phyloP scores from a whole-genome alignment of 2,888 invertebrate genomes.

The Ennomos fuscantarius region DNA sequence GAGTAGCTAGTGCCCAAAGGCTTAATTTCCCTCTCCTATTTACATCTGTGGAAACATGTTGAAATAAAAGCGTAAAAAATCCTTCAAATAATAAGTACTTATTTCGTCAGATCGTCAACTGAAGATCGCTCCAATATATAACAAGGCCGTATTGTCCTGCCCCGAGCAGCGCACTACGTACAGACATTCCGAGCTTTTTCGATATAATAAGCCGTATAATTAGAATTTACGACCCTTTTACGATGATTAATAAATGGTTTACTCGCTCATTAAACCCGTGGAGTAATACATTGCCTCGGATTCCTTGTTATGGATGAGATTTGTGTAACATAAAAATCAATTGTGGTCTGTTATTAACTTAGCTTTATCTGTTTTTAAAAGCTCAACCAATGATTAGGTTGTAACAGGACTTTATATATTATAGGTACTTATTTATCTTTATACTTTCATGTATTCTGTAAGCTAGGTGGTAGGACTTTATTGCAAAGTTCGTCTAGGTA shows the following conservation, averaged over 20 bases:
- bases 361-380: slow-evolving; percentile 11
- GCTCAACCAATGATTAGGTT: too few relatives aligned
- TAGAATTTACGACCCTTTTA: slow-evolving; percentile 77
- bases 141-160: slow-evolving; percentile 69
- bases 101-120: slow-evolving; percentile 29
- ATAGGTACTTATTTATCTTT: too few relatives aligned
- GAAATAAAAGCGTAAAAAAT: neutral
- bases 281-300: slow-evolving; percentile 59
- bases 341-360: slow-evolving; percentile 5
- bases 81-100: slow-evolving; percentile 2
- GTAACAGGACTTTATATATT: too few relatives aligned
- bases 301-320: slow-evolving; percentile 57
- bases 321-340: slow-evolving; percentile 39
- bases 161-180: slow-evolving; percentile 55
- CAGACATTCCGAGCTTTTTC: slow-evolving; percentile 57
- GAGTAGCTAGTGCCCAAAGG: too few relatives aligned
- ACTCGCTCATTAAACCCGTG: slow-evolving; percentile 59
- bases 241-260: slow-evolving; percentile 69
- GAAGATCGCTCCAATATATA: slow-evolving; percentile 45
- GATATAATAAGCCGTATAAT: slow-evolving; percentile 81
- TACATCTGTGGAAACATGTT: too few relatives aligned
- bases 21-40: too few relatives aligned
- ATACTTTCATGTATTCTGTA: too few relatives aligned
- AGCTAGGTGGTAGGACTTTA: too few relatives aligned
- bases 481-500: too few relatives aligned